Evolutionary conservation across 2,888 invertebrate genomes (phyloP).

Genomic region (Camptogramma bilineatum): DNA sequence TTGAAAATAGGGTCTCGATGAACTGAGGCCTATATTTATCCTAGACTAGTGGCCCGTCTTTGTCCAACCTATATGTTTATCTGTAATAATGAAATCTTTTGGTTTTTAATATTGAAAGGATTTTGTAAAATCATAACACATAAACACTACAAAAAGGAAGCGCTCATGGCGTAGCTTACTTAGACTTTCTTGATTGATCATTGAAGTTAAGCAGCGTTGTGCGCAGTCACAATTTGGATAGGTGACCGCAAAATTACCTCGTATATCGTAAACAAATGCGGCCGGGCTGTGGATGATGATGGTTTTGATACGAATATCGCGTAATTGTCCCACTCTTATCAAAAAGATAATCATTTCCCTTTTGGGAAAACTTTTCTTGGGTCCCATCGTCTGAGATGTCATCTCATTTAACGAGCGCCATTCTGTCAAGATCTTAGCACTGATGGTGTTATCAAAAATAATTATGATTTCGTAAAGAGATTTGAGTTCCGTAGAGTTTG

Average conservation of each 20-base stretch:
- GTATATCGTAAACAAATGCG: not conserved
- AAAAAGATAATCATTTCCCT: not conserved
- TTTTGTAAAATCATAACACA: too few species aligned
- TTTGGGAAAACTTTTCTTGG: not conserved
- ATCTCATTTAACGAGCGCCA: not conserved
- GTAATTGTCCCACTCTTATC: not conserved
- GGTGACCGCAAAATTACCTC: too few species aligned
- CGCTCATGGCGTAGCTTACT: too few species aligned
- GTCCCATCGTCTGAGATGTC: not conserved
- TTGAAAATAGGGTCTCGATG: not conserved
- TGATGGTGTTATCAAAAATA: not conserved
- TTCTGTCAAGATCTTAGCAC: not conserved
- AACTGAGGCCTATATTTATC: too few species aligned
- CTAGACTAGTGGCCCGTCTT: too few species aligned
- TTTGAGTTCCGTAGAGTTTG: not conserved
- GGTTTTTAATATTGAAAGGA: too few species aligned
- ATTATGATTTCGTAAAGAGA: not conserved
- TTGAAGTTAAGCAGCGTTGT: too few species aligned
- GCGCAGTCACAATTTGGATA: too few species aligned
- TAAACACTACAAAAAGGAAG: too few species aligned
- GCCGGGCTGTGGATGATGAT: not conserved
- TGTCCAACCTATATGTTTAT: too few species aligned
- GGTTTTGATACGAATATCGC: not conserved
- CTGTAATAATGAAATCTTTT: too few species aligned
- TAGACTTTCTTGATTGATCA: too few species aligned